These are phyloP conservation scores for Dolichallabes microphthalmus DNA, from an alignment of 2,113 vertebrate genomes.

Conservation along the genomic window DNA sequence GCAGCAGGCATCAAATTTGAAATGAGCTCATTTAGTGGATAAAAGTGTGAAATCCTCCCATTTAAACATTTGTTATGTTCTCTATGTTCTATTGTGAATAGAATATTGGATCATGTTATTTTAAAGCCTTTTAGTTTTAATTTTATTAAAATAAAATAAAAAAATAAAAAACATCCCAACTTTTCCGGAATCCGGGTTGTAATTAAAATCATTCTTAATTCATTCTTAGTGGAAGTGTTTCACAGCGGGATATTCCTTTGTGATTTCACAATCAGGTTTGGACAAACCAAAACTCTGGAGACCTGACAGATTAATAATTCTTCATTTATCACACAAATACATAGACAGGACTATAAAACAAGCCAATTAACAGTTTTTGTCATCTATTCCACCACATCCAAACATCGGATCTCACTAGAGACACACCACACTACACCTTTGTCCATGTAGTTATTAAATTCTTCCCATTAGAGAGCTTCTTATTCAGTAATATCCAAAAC, in stretches of 20 bases:
- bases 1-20: too few species aligned
- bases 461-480: not conserved
- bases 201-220: not conserved
- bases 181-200: too few species aligned
- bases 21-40: too few species aligned
- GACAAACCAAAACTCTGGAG: not conserved
- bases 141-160: too few species aligned
- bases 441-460: constrained; percentile 22
- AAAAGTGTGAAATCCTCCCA: too few species aligned
- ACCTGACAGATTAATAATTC: not conserved
- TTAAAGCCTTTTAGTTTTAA: too few species aligned
- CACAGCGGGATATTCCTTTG: not conserved
- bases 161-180: too few species aligned
- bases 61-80: too few species aligned
- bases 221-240: not conserved
- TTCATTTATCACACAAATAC: not conserved
- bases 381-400: not conserved
- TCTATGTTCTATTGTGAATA: too few species aligned
- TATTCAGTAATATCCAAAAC: not conserved
- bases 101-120: too few species aligned
- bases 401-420: not conserved
- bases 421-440: not conserved
- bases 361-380: not conserved
- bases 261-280: constrained; percentile 11
- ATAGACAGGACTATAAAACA: not conserved